Evolutionary conservation across 2,888 invertebrate species (phyloP), one percentile per base, ranked within the genome.

Genomic region (Stenotaenia linearis): DNA sequence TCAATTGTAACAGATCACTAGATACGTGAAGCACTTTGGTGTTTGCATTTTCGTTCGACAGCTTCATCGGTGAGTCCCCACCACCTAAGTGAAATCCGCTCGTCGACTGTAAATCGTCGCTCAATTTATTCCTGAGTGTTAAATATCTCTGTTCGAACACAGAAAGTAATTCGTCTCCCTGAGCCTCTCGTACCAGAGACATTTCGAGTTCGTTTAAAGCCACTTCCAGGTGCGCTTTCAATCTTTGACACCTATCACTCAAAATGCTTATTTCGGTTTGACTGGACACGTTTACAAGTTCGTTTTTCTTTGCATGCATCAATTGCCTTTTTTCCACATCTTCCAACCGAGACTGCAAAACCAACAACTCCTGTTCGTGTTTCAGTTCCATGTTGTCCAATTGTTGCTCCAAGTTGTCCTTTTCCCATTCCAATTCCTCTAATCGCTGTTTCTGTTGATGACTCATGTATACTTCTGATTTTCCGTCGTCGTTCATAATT

Each of bases 201-300:
- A 75, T 75, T 75, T 75, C 75, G 25, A 75, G 75, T 75, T 75
- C 75, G 9, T 75, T 35, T 35, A 75, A 32, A 32, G 75, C 75
- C 23, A 75, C 75, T 25, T 75, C 75, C n/a, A 75, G 28, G n/a
- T 28, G 4, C 3, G 75, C 7, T 28, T 75, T 35, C n/a, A 75
- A 28, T 12, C 18, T 25, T 28, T 75, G 30, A 12, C 35, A 75
- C 35, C 75, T 75, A 15, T 30, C 30, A 30, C 35, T 35, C 30
- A 18, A 7, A 75, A 32, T 75, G n/a, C 30, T 30, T 21, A 32
- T 75, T n/a, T 75, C 75, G 2, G 35, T 75, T 75, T 75, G 30
- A 12, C 56, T 56, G 3, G 56, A 56, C 3, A 10, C 21, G 10
- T 56, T 21, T 4, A 56, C 10, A 21, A 56, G 23, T 23, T 18